These are phyloP conservation scores for Drosophila repletoides DNA, from an alignment of 1,140 invertebrate species.

Conservation along the genomic window DNA sequence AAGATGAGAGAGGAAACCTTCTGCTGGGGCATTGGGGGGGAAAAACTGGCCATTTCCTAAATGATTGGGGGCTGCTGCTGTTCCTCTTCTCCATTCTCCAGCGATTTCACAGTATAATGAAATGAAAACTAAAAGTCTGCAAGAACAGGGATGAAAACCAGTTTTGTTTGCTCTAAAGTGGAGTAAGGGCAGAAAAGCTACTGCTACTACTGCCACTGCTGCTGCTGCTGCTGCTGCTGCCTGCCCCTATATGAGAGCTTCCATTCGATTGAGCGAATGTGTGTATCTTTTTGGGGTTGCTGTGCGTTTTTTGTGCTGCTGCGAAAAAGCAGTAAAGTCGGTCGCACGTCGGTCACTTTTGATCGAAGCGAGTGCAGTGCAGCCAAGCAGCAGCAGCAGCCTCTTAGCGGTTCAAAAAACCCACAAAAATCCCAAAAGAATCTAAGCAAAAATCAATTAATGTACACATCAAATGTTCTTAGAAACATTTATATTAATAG, in stretches of 20 bases:
- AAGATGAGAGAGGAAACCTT: too few species aligned
- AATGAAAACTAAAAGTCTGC: slow-evolving; percentile 72
- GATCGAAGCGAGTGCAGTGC: slow-evolving; percentile 52
- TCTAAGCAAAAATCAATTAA: not conserved
- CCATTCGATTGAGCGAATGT: slow-evolving; percentile 17
- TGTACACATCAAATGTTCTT: too few species aligned
- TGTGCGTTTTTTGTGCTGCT: slow-evolving; percentile 34
- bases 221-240: slow-evolving; percentile 32
- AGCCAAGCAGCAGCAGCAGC: slow-evolving; percentile 12
- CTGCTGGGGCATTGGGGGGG: too few species aligned
- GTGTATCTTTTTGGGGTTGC: slow-evolving; percentile 39
- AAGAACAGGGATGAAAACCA: slow-evolving; percentile 70
- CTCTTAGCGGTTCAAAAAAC: slow-evolving; percentile 37
- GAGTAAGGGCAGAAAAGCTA: slow-evolving; percentile 70
- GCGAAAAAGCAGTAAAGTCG: slow-evolving; percentile 44
- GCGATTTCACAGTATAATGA: slow-evolving; percentile 43
- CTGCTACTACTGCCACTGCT: slow-evolving; percentile 26
- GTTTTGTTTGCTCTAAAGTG: slow-evolving; percentile 52
- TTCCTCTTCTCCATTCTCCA: slow-evolving; percentile 6
- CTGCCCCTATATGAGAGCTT: slow-evolving; percentile 21
- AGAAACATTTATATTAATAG: too few species aligned
- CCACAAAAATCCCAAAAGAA: slow-evolving; percentile 1
- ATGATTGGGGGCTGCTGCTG: slow-evolving; percentile 1
- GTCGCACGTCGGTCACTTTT: slow-evolving; percentile 58
- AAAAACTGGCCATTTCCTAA: slow-evolving; percentile 3